These are phyloP conservation scores for Cryptus viduatorius DNA, from an alignment of 2,888 invertebrate species.

Conservation along the genomic window DNA sequence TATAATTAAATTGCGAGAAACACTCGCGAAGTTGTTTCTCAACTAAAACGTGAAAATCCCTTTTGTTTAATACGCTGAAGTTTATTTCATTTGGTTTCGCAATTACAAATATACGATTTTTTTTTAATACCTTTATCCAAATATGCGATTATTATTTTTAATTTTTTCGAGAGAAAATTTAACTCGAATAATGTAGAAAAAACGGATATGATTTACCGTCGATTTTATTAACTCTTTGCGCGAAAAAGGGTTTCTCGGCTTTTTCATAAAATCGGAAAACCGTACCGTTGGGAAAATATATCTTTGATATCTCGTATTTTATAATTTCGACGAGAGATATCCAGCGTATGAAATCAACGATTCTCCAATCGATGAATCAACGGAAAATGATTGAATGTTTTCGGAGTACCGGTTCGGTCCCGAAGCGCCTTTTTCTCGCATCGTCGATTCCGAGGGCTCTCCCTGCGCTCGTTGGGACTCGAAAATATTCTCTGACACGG, in stretches of 20 bases:
- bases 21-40: no score
- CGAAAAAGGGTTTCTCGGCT: neutral
- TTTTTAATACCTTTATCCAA: no score
- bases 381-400: neutral
- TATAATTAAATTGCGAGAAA: no score
- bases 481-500: slow-evolving; percentile 48
- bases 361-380: neutral
- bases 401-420: neutral
- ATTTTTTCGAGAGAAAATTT: no score
- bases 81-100: no score
- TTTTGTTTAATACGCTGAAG: no score
- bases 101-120: no score
- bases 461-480: neutral
- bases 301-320: neutral
- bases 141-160: no score
- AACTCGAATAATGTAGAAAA: no score
- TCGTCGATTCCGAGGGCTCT: slow-evolving; percentile 10
- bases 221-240: neutral
- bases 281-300: neutral
- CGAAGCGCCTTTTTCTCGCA: neutral
- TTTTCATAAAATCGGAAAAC: neutral
- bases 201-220: no score
- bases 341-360: neutral
- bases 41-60: no score
- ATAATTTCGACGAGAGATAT: neutral